phyloP scores from a whole-genome alignment of 2,113 vertebrate genomes.

The Candoia aspera region DNA sequence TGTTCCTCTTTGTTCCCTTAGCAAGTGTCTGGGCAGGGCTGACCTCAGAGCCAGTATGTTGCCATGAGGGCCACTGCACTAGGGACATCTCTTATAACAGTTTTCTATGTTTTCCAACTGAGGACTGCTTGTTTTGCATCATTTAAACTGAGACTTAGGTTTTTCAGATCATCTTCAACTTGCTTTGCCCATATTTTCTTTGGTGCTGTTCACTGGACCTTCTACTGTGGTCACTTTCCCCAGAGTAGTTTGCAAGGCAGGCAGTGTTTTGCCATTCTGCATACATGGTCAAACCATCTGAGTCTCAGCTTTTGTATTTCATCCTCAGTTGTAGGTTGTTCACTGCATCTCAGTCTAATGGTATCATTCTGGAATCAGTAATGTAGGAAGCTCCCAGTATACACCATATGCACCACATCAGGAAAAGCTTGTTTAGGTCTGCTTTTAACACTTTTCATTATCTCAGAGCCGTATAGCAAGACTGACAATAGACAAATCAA shows the following conservation, averaged over 20 bases:
- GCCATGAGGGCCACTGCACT: not conserved
- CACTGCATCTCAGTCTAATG: not conserved
- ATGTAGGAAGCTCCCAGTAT: not conserved
- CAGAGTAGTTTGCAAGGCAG: not conserved
- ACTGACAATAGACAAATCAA: not conserved
- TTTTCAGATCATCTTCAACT: not conserved
- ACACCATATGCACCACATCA: not conserved
- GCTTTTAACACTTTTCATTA: not conserved
- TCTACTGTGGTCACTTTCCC: not conserved
- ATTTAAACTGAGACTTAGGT: not conserved
- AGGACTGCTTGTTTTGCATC: not conserved
- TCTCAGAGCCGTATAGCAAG: not conserved
- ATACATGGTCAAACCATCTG: not conserved
- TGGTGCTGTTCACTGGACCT: not conserved
- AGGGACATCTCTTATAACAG: not conserved
- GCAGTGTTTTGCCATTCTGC: not conserved
- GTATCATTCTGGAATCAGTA: not conserved
- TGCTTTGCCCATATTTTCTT: not conserved
- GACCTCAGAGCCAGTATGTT: not conserved
- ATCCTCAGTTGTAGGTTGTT: not conserved
- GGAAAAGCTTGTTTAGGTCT: not conserved
- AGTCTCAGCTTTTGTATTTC: not conserved
- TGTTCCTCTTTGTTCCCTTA: not conserved
- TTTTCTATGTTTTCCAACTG: not conserved
- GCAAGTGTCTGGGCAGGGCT: not conserved